Evolutionary conservation across 2,113 vertebrate species (phyloP), one percentile per base, ranked within the genome.

Genomic region (Nycticebus coucang): DNA sequence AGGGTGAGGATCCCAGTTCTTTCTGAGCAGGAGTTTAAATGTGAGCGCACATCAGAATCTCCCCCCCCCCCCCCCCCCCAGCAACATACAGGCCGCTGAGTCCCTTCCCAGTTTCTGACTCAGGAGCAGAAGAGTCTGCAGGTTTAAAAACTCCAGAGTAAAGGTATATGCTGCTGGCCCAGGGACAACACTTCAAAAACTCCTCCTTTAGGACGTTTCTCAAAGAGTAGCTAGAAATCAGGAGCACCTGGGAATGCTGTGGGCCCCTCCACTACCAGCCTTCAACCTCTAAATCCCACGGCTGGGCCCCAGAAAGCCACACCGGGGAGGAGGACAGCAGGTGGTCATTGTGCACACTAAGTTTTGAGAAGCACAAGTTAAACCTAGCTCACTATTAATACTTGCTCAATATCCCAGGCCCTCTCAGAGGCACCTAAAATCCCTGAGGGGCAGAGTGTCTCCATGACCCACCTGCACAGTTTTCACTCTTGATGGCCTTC

Each of bases 381-480:
- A 80, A 89, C 0, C n/a, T 13, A 78, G 50, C 7, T 79, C 7
- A 8, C 15, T 2, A 10, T 18, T 57, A 35, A 37, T 26, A 6
- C 37, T 15, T 71, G 21, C 26, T 30, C 59, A 50, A 28, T 9
- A 55, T 2, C 6, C 11, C 28, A 68, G 7, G 3, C 22, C 41
- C 13, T 62, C 72, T 21, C 45, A 57, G 55, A n/a, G 59, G 81
- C 64, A 82, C 35, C 6, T 7, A 41, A 90, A 68, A 9, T 21
- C 68, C 5, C 30, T 1, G 6, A 75, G 4, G 2, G 7, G 2
- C 6, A 35, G 21, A 30, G 75, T 0, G 9, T 57, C 6, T 3
- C 2, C 50, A 13, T 14, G 37, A 59, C 33, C 41, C 71, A 33
- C 10, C 8, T 35, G 11, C 37, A 50, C 7, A 14, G 10, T 19